Percentiles rank a stretch among this genome's conserved stretches.
Conservation (phyloP, 23 tunicate genomes). For the Ascidia mentula region DNA sequence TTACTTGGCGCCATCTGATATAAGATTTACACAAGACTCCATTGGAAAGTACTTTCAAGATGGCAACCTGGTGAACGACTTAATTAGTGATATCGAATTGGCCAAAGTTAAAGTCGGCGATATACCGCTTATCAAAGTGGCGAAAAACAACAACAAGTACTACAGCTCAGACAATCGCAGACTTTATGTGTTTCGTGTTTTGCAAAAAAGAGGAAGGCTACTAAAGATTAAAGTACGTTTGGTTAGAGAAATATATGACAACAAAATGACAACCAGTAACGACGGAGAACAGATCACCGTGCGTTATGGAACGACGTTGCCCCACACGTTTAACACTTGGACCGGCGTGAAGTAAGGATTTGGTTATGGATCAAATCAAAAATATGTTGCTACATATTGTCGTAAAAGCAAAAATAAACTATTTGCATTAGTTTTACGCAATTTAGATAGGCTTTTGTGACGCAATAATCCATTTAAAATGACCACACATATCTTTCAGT, state of each 20-base stretch:
- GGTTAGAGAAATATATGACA: background rate
- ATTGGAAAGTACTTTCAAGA: conserved; percentile 11
- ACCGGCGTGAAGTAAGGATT: too few species aligned
- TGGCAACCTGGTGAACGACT: conserved; percentile 5
- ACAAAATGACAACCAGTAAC: conserved; percentile 19
- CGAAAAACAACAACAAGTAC: background rate
- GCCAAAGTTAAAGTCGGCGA: background rate
- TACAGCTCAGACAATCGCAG: conserved; percentile 31
- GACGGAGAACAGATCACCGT: conserved; percentile 14
- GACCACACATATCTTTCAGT: too few species aligned
- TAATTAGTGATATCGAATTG: background rate
- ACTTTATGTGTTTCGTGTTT: conserved; percentile 20
- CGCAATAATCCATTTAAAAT: too few species aligned
- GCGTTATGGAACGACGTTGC: conserved; percentile 2
- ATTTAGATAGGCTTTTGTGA: too few species aligned
- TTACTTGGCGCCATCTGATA: conserved; percentile 14
- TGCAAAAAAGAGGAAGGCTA: background rate
- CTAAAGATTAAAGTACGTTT: background rate
- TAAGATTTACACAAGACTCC: conserved; percentile 25
- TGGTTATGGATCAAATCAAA: too few species aligned
- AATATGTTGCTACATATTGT: too few species aligned
- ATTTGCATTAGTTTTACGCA: too few species aligned
- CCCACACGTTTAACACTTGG: background rate
- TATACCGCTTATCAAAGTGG: conserved; percentile 11
- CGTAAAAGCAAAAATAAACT: too few species aligned